Evolutionary conservation across 2,113 vertebrate species (phyloP), one percentile per base, ranked within the genome.

Genomic region (Ophiodon elongatus): DNA sequence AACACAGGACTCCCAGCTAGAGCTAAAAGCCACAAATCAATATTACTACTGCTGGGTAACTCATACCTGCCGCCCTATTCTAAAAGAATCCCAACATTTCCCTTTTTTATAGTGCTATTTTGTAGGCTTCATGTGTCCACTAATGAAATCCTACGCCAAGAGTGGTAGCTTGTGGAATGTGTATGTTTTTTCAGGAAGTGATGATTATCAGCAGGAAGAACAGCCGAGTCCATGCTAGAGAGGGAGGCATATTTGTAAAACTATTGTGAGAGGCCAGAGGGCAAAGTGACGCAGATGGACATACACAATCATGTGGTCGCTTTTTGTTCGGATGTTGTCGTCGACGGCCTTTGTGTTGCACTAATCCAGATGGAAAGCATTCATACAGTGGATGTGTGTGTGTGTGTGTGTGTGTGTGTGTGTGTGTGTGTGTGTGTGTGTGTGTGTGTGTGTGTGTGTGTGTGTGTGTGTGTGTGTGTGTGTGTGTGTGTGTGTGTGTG

Each of bases 181-280:
- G 70, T 75, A 68, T 85, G 84, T 90, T 84, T 84, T 39, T 84
- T 79, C 84, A 87, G 91, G 88, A 94, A 92, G 84, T 83, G 90
- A 90, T 93, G 4, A 62, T 85, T 86, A 90, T 94, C 88, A 69
- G 83, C 90, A 94, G 94, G 94, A 95, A 95, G 93, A 91, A 87
- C 83, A 79, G 56, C 64, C 64, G 54, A 89, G 86, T 62, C 71
- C n/a, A n/a, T 65, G 72, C 54, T 17, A 35, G 76, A 64, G 72
- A 70, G 64, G 29, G 71, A 15, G 67, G 60, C 3, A 15, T 72
- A 45, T 86, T 81, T 83, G 73, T 76, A 3, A 73, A 84, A 74
- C 83, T 70, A 82, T 89, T 88, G 86, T 83, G 67, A 78, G 35
- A 54, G 45, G 31, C 75, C 52, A 66, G 47, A 79, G 68, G 57